Evolutionary conservation across 2,888 invertebrate genomes (phyloP).

Genomic region (Pandemis cinnamomeana): DNA sequence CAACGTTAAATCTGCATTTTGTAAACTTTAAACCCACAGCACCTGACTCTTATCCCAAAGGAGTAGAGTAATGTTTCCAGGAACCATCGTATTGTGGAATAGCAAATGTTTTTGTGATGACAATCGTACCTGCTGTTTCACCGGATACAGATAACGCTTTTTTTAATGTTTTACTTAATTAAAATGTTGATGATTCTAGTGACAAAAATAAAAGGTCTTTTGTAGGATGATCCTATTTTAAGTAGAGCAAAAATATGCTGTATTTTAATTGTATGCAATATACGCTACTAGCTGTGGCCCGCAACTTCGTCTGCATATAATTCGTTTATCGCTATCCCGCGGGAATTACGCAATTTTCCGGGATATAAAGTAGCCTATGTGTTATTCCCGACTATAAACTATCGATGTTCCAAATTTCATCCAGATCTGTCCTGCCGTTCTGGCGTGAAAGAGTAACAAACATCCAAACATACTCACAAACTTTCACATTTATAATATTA

Average conservation of each 20-base stretch:
- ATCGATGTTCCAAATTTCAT: too few relatives aligned
- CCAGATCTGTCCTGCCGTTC: too few relatives aligned
- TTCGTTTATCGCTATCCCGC: too few relatives aligned
- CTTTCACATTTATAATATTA: too few relatives aligned
- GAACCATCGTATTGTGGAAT: conserved; percentile 10
- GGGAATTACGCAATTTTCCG: too few relatives aligned
- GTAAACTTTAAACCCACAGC: conserved; percentile 46
- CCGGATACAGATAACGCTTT: conserved; percentile 60
- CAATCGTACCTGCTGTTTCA: conserved; percentile 57
- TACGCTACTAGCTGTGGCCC: too few relatives aligned
- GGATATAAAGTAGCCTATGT: too few relatives aligned
- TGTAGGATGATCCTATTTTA: conserved; percentile 32
- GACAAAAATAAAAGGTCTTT: conserved; percentile 56
- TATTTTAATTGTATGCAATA: neutral
- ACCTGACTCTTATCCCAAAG: conserved; percentile 43
- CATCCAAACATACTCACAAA: too few relatives aligned
- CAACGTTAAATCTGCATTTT: conserved; percentile 53
- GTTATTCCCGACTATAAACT: too few relatives aligned
- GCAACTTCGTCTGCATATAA: too few relatives aligned
- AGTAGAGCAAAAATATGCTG: neutral
- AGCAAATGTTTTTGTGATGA: conserved; percentile 44
- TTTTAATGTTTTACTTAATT: conserved; percentile 38
- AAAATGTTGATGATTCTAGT: conserved; percentile 34
- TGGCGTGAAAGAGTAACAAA: too few relatives aligned
- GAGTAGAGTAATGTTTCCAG: conserved; percentile 52